These are phyloP conservation scores for Machaerirhynchus nigripectus DNA, from an alignment of 2,113 vertebrate species.

Conservation along the genomic window DNA sequence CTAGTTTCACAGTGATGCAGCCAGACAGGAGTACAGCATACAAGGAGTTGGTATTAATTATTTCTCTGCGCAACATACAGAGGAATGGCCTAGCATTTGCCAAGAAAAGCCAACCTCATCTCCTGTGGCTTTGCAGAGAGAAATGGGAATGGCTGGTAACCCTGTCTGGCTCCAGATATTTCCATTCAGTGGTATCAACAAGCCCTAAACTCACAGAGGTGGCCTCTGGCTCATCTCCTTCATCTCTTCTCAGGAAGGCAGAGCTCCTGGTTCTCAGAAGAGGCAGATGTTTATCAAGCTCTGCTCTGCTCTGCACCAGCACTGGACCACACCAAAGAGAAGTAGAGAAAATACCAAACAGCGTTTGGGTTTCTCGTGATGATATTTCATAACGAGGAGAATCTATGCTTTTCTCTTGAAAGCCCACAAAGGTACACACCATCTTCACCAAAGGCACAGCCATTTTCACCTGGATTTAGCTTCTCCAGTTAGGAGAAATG, in stretches of 20 bases:
- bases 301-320: not conserved
- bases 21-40: not conserved
- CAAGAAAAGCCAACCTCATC: not conserved
- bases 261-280: not conserved
- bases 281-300: not conserved
- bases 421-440: not conserved
- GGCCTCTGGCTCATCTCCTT: not conserved
- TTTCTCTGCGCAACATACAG: not conserved
- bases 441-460: too few species aligned
- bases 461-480: not conserved
- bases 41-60: not conserved
- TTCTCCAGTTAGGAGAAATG: not conserved
- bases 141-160: not conserved
- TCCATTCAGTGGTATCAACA: not conserved
- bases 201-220: not conserved
- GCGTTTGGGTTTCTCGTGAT: accelerated
- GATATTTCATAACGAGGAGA: accelerated
- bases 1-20: not conserved
- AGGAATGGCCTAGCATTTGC: not conserved
- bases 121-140: not conserved
- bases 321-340: not conserved
- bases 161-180: not conserved
- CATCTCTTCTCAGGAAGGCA: not conserved
- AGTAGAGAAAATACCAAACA: not conserved
- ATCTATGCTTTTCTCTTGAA: not conserved